Conservation (phyloP, 2,113 vertebrate genomes). For the Blennius ocellaris region DNA sequence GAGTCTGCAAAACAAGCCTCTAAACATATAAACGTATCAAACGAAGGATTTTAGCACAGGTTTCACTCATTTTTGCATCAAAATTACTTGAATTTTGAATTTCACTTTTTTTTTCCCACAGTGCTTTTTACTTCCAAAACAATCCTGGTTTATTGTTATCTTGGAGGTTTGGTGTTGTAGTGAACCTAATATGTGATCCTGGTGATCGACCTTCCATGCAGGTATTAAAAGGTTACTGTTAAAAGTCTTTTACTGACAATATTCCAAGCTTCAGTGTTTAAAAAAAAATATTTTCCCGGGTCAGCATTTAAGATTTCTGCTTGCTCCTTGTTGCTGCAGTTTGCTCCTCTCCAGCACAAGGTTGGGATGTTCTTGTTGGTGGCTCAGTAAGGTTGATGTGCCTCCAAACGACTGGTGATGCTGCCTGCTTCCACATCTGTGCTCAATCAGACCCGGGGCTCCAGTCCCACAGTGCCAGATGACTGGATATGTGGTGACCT, state of each 20-base stretch:
- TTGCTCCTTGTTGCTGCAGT: background rate
- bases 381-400: constrained; percentile 35
- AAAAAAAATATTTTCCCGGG: constrained; percentile 35
- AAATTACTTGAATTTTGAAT: too few relatives aligned
- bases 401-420: constrained; percentile 49
- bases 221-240: background rate
- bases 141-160: constrained; percentile 8
- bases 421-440: constrained; percentile 65
- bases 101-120: constrained; percentile 4
- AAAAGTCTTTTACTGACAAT: background rate
- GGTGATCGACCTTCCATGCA: background rate
- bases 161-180: constrained; percentile 24
- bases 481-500: constrained; percentile 65
- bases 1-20: background rate
- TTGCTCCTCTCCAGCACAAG: background rate
- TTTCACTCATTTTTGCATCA: background rate
- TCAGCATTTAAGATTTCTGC: background rate
- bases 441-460: constrained; percentile 63
- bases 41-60: too few relatives aligned
- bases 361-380: constrained; percentile 37
- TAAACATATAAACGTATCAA: background rate
- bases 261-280: background rate
- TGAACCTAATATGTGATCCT: constrained; percentile 9
- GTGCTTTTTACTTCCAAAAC: background rate
- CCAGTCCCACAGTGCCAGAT: constrained; percentile 60